Evolutionary conservation across 37 sponge, comb jelly and placozoan genomes (phyloP).

Genomic region (Aplysina aerophoba): DNA sequence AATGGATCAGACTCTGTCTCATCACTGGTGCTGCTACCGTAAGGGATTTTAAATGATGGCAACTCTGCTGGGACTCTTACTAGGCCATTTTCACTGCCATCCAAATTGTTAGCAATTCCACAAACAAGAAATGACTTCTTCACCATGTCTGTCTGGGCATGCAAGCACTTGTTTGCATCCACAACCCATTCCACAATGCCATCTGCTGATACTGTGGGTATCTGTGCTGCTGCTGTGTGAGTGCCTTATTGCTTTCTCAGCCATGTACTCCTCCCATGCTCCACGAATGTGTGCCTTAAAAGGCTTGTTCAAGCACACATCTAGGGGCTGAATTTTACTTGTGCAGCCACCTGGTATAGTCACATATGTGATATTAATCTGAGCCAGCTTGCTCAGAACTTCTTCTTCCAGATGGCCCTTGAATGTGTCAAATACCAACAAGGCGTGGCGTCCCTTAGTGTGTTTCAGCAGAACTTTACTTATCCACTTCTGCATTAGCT

Average conservation of each 20-base stretch:
- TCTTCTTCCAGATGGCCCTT: neutral
- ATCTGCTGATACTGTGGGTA: neutral
- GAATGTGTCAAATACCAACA: neutral
- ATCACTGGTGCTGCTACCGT: neutral
- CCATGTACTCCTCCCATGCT: constrained; percentile 17
- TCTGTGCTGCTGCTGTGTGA: neutral
- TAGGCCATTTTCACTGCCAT: neutral
- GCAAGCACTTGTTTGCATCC: neutral
- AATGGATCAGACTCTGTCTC: neutral
- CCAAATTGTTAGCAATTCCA: constrained; percentile 1
- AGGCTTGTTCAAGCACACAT: neutral
- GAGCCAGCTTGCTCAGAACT: neutral
- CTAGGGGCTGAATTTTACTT: too few relatives aligned
- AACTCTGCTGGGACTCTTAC: neutral
- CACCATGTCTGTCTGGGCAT: neutral
- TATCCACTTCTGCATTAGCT: neutral
- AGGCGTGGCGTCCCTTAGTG: neutral
- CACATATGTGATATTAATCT: neutral
- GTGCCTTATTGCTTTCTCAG: neutral
- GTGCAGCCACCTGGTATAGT: neutral
- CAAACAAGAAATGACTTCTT: neutral
- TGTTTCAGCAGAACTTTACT: neutral
- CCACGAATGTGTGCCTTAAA: neutral
- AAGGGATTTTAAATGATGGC: neutral
- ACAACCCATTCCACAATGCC: neutral